Evolutionary conservation across 2,888 invertebrate genomes (phyloP).

Genomic region (Melinaea menophilus): DNA sequence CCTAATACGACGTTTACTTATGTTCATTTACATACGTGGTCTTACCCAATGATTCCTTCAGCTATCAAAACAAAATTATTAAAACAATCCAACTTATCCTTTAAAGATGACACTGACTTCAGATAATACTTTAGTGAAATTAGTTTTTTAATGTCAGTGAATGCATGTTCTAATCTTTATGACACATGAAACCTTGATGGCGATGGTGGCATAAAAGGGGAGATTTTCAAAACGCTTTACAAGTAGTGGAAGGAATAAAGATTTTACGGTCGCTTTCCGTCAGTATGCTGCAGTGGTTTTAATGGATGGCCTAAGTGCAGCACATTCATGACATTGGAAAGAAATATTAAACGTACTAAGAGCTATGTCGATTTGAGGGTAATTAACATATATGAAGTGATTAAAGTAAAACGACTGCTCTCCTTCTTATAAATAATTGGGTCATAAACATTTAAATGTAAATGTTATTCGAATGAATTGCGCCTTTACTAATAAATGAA

Average conservation of each 20-base stretch:
- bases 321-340: slow-evolving; percentile 72
- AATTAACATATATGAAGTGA: slow-evolving; percentile 13
- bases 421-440: slow-evolving; percentile 26
- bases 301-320: slow-evolving; percentile 77
- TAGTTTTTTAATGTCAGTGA: slow-evolving; percentile 15
- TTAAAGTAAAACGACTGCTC: slow-evolving; percentile 8
- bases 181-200: slow-evolving; percentile 37
- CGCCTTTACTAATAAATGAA: slow-evolving; percentile 42
- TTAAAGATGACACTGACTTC: background rate
- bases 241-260: slow-evolving; percentile 77
- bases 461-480: slow-evolving; percentile 39
- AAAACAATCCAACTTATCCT: background rate
- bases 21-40: slow-evolving; percentile 27
- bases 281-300: slow-evolving; percentile 71
- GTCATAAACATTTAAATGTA: slow-evolving; percentile 25
- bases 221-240: slow-evolving; percentile 73
- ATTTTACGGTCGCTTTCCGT: slow-evolving; percentile 75
- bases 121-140: background rate
- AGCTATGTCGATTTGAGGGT: slow-evolving; percentile 34
- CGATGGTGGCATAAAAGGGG: slow-evolving; percentile 65
- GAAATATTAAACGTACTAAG: slow-evolving; percentile 33
- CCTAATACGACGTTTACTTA: slow-evolving; percentile 45
- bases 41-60: slow-evolving; percentile 7
- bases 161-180: slow-evolving; percentile 29
- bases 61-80: slow-evolving; percentile 11